A percentile compares a stretch with the other conserved stretches of the same genome.
Conservation (phyloP, 2,888 invertebrate species). For the Escarpia spicata region DNA sequence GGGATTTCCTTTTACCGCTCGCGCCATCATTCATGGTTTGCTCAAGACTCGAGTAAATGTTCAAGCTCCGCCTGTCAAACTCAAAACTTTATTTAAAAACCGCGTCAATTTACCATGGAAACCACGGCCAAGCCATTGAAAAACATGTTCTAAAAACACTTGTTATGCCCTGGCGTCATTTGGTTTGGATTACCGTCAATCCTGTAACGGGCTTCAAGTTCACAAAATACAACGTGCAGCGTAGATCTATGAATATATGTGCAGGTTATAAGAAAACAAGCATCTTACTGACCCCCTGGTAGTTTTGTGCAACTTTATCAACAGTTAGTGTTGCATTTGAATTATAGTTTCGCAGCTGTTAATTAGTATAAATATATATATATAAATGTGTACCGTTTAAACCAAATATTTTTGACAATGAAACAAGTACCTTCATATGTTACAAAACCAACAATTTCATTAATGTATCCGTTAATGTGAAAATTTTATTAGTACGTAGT, state of each 20-base stretch:
- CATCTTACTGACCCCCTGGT: neutral
- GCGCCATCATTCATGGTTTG: neutral
- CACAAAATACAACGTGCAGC: neutral
- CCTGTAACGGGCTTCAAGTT: neutral
- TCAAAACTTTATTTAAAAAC: neutral
- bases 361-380: no score
- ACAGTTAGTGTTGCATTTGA: neutral
- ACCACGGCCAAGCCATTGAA: neutral
- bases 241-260: neutral
- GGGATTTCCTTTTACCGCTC: neutral
- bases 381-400: neutral
- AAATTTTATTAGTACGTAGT: neutral
- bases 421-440: neutral
- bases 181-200: neutral
- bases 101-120: slow-evolving; percentile 5
- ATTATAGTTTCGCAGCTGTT: neutral
- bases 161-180: neutral
- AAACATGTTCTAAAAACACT: neutral
- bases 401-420: neutral
- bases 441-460: neutral
- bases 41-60: neutral
- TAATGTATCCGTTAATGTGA: neutral
- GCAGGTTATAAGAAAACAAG: neutral
- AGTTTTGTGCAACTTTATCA: neutral
- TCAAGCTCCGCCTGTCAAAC: neutral